Conservation (phyloP, 2,113 vertebrate genomes). For the Dipodomys ordii region DNA sequence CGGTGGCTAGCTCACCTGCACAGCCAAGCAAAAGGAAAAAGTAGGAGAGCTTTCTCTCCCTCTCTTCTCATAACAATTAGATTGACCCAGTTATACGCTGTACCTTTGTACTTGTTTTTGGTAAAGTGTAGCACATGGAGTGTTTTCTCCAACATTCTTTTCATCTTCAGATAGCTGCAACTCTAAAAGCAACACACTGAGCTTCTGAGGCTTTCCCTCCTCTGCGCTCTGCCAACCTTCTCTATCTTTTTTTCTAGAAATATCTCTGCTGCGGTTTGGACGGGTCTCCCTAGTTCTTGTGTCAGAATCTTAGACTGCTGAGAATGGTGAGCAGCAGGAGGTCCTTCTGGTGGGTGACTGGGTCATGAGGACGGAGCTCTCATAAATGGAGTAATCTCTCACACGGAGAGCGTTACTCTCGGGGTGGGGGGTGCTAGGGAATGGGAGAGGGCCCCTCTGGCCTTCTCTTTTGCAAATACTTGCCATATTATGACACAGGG, state of each 20-base stretch:
- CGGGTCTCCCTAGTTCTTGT: neutral
- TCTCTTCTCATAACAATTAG: neutral
- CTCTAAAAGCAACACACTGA: neutral
- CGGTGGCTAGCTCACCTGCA: neutral
- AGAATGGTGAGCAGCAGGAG: too few species aligned
- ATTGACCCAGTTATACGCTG: conserved; percentile 29
- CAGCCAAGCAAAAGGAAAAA: neutral
- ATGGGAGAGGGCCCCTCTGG: too few species aligned
- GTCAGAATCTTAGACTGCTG: neutral
- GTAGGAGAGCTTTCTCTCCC: neutral
- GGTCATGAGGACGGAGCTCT: too few species aligned
- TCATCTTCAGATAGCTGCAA: neutral
- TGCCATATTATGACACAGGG: neutral
- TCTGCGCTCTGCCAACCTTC: neutral
- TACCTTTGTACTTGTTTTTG: neutral
- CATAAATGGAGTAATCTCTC: neutral
- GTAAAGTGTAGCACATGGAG: neutral
- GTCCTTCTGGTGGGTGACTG: too few species aligned
- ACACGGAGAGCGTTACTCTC: too few species aligned
- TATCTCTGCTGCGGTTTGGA: neutral
- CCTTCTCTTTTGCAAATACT: neutral
- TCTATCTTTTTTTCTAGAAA: neutral
- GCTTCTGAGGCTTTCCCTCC: neutral
- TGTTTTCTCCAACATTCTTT: neutral
- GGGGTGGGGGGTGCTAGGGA: too few species aligned